Evolutionary conservation across 2,113 vertebrate genomes (phyloP), one percentile per base, ranked within the genome.

Genomic region (Austrofundulus limnaeus): DNA sequence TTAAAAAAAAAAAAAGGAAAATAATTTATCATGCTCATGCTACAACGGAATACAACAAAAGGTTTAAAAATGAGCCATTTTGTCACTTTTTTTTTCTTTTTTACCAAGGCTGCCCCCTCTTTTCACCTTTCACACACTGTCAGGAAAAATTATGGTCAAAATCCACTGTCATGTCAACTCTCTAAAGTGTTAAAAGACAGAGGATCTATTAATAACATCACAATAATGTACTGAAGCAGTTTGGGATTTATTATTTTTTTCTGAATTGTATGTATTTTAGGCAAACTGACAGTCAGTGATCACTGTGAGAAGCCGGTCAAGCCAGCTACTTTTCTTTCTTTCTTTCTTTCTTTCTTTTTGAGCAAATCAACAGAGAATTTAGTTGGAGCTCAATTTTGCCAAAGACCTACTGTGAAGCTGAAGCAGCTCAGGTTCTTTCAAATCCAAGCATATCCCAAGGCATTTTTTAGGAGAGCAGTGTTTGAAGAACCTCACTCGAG

Each of bases 101-200:
- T 59, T 43, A 16, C 70, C 84, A 81, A 59, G 14, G 20, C 62
- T 54, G 61, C 38, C 2, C 34, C 19, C 48, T 55, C n/a, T 46
- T 34, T 16, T 58, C 34, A 52, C 65, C 57, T 43, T 65, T 80
- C 65, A 77, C 50, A 70, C 23, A 43, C 64, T 81, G 77, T 85
- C 84, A 78, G 68, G 38, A 17, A 49, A 65, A 25, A 66, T 84
- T 65, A 67, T 9, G 66, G 72, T 84, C 77, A 73, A 77, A 76
- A 70, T 74, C 61, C 68, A 72, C 84, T 53, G 70, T 53, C 66
- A 34, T 41, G 65, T 84, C 86, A 66, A 70, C 37, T 59, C 48
- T 80, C 23, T 76, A 72, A 84, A 58, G 80, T 82, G 78, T 82
- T 80, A 60, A 56, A 75, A 58, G 66, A 49, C 65, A 54, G 72